These are phyloP conservation scores for Dendrocopos noguchii DNA, from an alignment of 2,113 vertebrate species.

Conservation along the genomic window DNA sequence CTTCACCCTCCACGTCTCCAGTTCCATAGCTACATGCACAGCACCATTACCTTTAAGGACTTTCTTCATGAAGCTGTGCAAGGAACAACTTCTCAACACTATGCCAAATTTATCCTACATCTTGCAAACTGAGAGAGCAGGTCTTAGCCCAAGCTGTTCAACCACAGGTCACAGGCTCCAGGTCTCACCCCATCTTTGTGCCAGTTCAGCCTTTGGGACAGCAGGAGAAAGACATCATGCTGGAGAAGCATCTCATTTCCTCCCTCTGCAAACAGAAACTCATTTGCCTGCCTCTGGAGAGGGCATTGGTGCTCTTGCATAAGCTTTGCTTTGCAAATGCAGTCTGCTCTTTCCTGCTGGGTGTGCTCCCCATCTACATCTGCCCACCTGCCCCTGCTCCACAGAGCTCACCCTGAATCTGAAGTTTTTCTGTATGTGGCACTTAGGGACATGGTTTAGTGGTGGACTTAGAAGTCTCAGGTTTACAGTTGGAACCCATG, in stretches of 20 bases:
- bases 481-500: background rate
- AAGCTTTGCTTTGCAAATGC: background rate
- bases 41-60: background rate
- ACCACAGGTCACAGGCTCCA: background rate
- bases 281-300: background rate
- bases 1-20: background rate
- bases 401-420: background rate
- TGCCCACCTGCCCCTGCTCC: background rate
- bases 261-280: background rate
- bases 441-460: background rate
- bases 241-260: background rate
- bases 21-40: background rate
- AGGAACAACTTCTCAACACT: background rate
- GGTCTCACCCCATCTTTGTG: background rate
- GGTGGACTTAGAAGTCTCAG: background rate
- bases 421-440: background rate
- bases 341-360: background rate
- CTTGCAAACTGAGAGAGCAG: rapidly evolving
- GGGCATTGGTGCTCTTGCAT: too few relatives aligned
- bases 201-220: background rate
- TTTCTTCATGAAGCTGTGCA: background rate
- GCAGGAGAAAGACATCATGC: background rate
- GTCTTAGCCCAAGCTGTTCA: background rate
- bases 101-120: rapidly evolving
- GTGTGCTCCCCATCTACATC: background rate